A percentile compares a stretch with the other conserved stretches of the same genome.
phyloP scores from a whole-genome alignment of 2,113 vertebrate genomes.

The Xiphophorus couchianus region DNA sequence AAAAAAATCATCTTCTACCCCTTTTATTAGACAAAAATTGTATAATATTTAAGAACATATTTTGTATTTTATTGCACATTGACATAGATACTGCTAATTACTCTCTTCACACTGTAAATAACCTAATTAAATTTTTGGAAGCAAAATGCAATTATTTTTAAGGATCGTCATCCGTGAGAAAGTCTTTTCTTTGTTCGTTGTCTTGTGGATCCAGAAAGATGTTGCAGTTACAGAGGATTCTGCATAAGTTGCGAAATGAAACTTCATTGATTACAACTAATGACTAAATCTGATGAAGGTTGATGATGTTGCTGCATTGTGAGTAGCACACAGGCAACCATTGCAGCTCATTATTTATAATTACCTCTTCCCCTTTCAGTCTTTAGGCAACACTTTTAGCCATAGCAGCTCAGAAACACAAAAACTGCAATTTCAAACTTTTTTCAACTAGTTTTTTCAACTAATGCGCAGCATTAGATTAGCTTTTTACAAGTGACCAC shows the following conservation, averaged over 20 bases:
- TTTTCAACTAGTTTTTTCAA: too few species aligned
- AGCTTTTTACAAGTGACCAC: too few species aligned
- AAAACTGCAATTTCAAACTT: conserved; percentile 16
- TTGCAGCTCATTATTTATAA: conserved; percentile 55
- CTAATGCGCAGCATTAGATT: too few species aligned
- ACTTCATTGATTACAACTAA: conserved; percentile 32
- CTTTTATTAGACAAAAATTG: neutral
- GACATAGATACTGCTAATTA: too few species aligned
- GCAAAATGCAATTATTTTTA: neutral
- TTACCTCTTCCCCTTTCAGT: conserved; percentile 18
- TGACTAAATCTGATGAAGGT: conserved; percentile 14
- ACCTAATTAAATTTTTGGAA: conserved; percentile 19
- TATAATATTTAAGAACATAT: neutral
- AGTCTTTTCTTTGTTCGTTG: neutral
- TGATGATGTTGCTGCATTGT: conserved; percentile 18
- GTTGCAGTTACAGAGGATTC: conserved; percentile 1
- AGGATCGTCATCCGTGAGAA: neutral
- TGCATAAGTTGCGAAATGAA: conserved; percentile 8
- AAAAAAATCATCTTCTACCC: too few species aligned
- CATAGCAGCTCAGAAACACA: conserved; percentile 12
- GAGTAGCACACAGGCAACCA: conserved; percentile 8
- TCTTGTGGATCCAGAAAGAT: neutral
- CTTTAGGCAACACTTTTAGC: conserved; percentile 27
- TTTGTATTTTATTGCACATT: neutral
- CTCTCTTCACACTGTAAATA: conserved; percentile 17